These are phyloP conservation scores for Tetropium fuscum DNA, from an alignment of 2,888 invertebrate species.

Conservation along the genomic window DNA sequence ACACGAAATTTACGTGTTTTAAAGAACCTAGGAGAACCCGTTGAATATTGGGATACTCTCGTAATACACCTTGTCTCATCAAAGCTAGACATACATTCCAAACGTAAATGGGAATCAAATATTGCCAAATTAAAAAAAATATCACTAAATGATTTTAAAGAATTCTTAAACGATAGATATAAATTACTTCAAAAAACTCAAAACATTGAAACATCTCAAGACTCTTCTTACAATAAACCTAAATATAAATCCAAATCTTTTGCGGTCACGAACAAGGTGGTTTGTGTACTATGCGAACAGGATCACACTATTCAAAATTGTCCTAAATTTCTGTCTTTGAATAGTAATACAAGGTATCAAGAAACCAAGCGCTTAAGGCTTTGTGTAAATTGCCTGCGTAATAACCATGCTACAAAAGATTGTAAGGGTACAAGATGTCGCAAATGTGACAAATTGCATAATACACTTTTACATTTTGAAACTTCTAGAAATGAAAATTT, in stretches of 20 bases:
- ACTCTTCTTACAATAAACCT: background rate
- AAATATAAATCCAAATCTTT: conserved; percentile 20
- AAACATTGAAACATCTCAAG: background rate
- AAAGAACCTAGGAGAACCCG: conserved; percentile 22
- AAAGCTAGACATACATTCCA: conserved; percentile 15
- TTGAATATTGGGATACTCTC: conserved; percentile 18
- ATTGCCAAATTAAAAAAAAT: conserved; percentile 15
- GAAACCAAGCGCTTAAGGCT: conserved; percentile 19
- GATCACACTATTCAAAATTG: conserved; percentile 21
- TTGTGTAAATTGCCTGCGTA: conserved; percentile 11
- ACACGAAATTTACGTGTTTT: conserved; percentile 9
- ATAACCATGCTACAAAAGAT: conserved; percentile 6
- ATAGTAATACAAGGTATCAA: conserved; percentile 16
- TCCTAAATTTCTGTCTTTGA: conserved; percentile 1
- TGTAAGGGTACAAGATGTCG: conserved; percentile 15
- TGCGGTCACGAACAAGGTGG: conserved; percentile 1
- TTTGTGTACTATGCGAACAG: conserved; percentile 13
- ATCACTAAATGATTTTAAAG: conserved; percentile 18
- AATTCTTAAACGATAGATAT: conserved; percentile 25
- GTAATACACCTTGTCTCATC: conserved; percentile 17
- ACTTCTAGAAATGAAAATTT: background rate
- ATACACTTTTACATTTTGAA: conserved; percentile 22
- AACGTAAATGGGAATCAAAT: conserved; percentile 17
- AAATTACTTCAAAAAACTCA: conserved; percentile 5
- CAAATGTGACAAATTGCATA: conserved; percentile 17